phyloP scores from a whole-genome alignment of 2,888 invertebrate genomes.

The Pinctada fucata region DNA sequence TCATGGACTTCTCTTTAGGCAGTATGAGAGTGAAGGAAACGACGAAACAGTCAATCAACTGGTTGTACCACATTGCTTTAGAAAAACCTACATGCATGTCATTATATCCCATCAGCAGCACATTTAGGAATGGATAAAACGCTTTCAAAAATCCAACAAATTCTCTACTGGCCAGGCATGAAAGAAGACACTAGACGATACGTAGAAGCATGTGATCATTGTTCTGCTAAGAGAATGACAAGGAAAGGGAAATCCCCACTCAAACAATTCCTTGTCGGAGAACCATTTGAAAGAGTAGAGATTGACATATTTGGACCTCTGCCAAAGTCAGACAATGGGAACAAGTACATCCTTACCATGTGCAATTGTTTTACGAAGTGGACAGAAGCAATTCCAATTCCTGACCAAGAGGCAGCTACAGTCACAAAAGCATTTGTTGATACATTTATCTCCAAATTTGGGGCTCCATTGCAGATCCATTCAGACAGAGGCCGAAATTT shows the following conservation, averaged over 20 bases:
- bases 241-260: not conserved
- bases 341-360: not conserved
- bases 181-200: not conserved
- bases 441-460: not conserved
- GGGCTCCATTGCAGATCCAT: slow-evolving; percentile 2
- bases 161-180: slow-evolving; percentile 12
- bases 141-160: slow-evolving; percentile 3
- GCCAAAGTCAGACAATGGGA: not conserved
- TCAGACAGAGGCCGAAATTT: slow-evolving; percentile 3
- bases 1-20: not conserved
- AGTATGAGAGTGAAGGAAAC: not conserved
- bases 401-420: not conserved
- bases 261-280: not conserved
- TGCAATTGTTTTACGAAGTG: slow-evolving; percentile 7
- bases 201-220: not conserved
- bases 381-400: not conserved
- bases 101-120: not conserved
- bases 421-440: slow-evolving; percentile 4
- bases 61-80: not conserved
- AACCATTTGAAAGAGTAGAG: slow-evolving; percentile 8
- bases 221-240: not conserved
- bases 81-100: not conserved
- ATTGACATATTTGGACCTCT: slow-evolving; percentile 5
- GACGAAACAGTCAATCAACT: not conserved
- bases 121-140: slow-evolving; percentile 6